Percentiles rank a stretch among this genome's conserved stretches.
These are phyloP conservation scores for Hippoglossus hippoglossus DNA, from an alignment of 2,797 vertebrate species.

Conservation along the genomic window DNA sequence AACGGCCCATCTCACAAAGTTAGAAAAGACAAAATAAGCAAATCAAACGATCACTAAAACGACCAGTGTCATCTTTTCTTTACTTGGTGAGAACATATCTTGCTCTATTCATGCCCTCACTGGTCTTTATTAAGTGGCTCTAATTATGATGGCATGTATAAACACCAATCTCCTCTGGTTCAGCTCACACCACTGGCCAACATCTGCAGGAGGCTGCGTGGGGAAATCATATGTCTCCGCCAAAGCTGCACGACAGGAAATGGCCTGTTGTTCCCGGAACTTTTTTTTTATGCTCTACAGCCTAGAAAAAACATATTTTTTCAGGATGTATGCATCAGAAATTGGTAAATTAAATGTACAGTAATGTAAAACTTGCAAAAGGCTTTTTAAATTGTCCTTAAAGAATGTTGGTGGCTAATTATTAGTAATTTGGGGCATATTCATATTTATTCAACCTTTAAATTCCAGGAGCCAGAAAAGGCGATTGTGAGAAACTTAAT, in stretches of 20 bases:
- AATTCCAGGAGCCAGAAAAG: no score
- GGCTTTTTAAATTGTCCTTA: no score
- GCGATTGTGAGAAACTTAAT: slow-evolving; percentile 61
- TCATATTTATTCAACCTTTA: no score
- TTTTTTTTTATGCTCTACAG: no score
- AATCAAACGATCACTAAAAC: no score
- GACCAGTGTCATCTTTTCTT: not conserved
- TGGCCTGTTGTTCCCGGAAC: slow-evolving; percentile 43
- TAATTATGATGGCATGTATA: slow-evolving; percentile 1
- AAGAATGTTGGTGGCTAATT: not conserved
- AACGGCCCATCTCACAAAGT: no score
- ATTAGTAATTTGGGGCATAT: no score
- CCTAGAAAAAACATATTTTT: no score
- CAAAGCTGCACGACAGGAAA: slow-evolving; percentile 55
- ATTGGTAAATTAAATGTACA: no score
- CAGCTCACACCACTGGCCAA: slow-evolving; percentile 23
- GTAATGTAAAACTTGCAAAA: no score
- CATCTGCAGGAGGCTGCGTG: slow-evolving; percentile 45
- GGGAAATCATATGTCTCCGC: slow-evolving; percentile 43
- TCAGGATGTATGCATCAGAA: no score
- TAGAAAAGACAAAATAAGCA: no score
- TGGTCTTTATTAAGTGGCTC: slow-evolving; percentile 5
- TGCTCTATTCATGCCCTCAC: not conserved
- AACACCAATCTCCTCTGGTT: not conserved
- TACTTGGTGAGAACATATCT: not conserved